Evolutionary conservation across 1,140 invertebrate species (phyloP), one percentile per base, ranked within the genome.

Genomic region (Triops longicaudatus): DNA sequence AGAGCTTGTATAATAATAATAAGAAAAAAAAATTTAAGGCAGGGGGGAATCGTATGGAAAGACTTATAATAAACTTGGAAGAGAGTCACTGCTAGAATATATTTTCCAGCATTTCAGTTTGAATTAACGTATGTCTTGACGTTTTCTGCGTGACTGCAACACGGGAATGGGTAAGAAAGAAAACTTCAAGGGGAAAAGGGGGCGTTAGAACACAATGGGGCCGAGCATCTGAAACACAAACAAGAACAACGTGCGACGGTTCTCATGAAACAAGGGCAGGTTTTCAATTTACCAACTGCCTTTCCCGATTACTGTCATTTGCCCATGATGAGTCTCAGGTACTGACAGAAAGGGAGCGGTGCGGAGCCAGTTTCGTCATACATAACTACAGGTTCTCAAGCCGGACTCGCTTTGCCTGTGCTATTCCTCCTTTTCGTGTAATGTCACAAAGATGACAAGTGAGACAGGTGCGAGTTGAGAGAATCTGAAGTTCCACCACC

Each of bases 271-370:
- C 50, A 63, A 63, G 50, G 50, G 10, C 50, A 63, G 50, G n/a
- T 63, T 63, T 63, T 63, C 50, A 63, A 63, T 63, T 63, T 63
- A 63, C 50, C 50, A 63, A 63, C 50, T 63, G 50, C 50, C 50
- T 63, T 22, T 22, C 50, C 50, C 14, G 50, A 63, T 63, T 63
- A 63, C 50, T 63, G 50, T 63, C 50, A 63, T 63, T 63, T 63
- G 50, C 50, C 50, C 50, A 63, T 63, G 50, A 63, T 63, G 22
- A 63, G 50, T n/a, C 50, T 37, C 14, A 63, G 50, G 50, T 63
- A 63, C 22, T 37, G 31, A 63, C 22, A 63, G 22, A 63, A 63
- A 63, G 50, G 50, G 3, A 63, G 50, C 3, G 50, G 22, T n/a
- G 14, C 50, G 14, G 7, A 37, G 31, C 31, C 31, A 37, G 31